Evolutionary conservation across 2,113 vertebrate genomes (phyloP).

Genomic region (Raja brachyura): DNA sequence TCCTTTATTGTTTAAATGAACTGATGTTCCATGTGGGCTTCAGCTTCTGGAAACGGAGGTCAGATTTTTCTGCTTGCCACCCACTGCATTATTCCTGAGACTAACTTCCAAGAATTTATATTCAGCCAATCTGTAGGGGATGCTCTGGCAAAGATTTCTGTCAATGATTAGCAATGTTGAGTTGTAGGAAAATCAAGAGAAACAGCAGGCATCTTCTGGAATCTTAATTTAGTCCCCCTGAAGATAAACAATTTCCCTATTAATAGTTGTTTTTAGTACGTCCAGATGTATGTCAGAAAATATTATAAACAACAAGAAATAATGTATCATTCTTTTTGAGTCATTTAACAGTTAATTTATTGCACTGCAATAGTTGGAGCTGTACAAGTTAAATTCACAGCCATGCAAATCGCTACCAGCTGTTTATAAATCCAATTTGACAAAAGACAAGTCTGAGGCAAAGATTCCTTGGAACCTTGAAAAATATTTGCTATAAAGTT

Average conservation of each 20-base stretch:
- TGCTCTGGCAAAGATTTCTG: neutral
- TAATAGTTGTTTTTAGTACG: neutral
- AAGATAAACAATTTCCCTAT: neutral
- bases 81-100: neutral
- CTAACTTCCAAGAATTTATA: neutral
- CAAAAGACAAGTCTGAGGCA: neutral
- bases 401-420: neutral
- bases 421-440: neutral
- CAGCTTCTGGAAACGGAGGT: neutral
- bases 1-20: neutral
- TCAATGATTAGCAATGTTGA: neutral
- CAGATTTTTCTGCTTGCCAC: neutral
- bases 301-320: neutral
- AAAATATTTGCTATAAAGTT: neutral
- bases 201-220: neutral
- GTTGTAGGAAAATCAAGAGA: neutral
- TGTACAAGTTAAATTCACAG: neutral
- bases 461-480: neutral
- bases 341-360: neutral
- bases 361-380: neutral
- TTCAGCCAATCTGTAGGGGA: neutral
- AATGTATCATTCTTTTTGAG: neutral
- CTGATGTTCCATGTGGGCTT: neutral
- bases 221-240: neutral
- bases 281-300: neutral